Conservation (phyloP, 2,113 vertebrate genomes). For the Motacilla tschutschensis region DNA sequence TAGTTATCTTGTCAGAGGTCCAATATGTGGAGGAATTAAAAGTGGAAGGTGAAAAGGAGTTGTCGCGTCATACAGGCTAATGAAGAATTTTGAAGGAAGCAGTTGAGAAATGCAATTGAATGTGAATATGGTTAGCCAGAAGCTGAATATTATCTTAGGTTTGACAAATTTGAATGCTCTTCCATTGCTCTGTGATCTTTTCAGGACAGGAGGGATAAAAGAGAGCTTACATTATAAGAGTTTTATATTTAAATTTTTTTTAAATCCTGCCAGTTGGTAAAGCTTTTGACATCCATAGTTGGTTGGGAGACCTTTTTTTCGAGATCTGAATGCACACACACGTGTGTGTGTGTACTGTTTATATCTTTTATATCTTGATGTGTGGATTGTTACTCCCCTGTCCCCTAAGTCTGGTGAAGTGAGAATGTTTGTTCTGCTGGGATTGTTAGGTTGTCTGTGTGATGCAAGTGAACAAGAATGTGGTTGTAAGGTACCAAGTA, state of each 20-base stretch:
- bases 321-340: not conserved
- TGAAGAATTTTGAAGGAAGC: not conserved
- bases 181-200: not conserved
- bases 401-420: not conserved
- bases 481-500: not conserved
- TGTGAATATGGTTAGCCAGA: not conserved
- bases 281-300: not conserved
- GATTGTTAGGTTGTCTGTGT: not conserved
- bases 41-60: not conserved
- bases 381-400: not conserved
- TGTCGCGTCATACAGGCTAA: not conserved
- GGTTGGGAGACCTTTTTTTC: not conserved
- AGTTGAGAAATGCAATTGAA: not conserved
- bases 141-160: not conserved
- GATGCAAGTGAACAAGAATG: not conserved
- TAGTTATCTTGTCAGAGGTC: not conserved
- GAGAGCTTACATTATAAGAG: not conserved
- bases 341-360: not conserved
- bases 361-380: not conserved
- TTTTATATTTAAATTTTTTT: not conserved
- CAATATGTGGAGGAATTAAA: not conserved
- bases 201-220: not conserved
- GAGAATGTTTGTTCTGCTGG: not conserved
- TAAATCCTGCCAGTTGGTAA: not conserved
- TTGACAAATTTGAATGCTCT: not conserved